Conservation (phyloP, 2,797 vertebrate genomes). For the Vultur gryphus region DNA sequence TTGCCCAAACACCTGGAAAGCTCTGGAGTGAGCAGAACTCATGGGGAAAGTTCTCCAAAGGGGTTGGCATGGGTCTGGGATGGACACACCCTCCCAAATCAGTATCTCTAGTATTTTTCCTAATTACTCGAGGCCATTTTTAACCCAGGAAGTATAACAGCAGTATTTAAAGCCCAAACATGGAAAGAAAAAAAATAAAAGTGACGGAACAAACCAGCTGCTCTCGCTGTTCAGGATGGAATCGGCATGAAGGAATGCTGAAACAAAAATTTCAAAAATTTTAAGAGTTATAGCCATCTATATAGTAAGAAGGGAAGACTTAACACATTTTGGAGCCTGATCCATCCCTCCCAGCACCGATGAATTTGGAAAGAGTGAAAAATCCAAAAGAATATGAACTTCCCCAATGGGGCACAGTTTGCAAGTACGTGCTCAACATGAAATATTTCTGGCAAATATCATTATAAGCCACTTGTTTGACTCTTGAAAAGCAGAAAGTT, state of each 20-base stretch:
- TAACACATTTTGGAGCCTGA: background rate
- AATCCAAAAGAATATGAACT: background rate
- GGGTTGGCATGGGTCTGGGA: background rate
- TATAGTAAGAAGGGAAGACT: background rate
- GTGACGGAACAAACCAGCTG: background rate
- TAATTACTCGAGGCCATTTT: background rate
- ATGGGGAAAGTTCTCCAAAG: accelerated
- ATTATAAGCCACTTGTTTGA: background rate
- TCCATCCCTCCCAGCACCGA: background rate
- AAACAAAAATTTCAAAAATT: background rate
- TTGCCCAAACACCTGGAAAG: background rate
- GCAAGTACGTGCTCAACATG: background rate
- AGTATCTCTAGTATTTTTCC: background rate
- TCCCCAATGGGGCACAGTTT: background rate
- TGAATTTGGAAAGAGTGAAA: background rate
- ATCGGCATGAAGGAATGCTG: background rate
- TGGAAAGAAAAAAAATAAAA: background rate
- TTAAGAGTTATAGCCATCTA: background rate
- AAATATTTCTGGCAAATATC: background rate
- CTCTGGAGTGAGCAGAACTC: background rate
- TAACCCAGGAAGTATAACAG: background rate
- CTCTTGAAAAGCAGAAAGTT: background rate
- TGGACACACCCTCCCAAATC: background rate
- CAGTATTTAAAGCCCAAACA: background rate
- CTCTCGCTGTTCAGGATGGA: background rate